These are phyloP conservation scores for Aphaenogaster ashmeadi DNA, from an alignment of 1,140 invertebrate genomes.

Conservation along the genomic window DNA sequence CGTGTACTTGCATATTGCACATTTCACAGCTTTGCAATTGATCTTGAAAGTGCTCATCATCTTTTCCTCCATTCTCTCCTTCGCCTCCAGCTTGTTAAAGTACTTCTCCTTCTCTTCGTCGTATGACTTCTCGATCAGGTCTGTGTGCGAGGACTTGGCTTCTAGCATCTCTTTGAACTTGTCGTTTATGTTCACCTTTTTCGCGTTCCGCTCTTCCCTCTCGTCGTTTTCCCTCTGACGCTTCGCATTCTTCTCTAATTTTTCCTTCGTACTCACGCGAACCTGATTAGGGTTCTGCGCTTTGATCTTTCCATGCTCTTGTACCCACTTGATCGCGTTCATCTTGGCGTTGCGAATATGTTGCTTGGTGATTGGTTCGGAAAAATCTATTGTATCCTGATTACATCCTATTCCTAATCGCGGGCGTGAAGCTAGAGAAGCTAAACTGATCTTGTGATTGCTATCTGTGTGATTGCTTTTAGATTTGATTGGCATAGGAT, in stretches of 20 bases:
- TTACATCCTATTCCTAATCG: slow-evolving; percentile 83
- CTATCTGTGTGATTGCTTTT: neutral
- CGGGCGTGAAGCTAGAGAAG: slow-evolving; percentile 64
- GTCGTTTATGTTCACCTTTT: slow-evolving; percentile 87
- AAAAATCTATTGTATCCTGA: slow-evolving; percentile 89
- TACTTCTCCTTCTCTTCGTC: slow-evolving; percentile 94
- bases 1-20: slow-evolving; percentile 96
- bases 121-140: slow-evolving; percentile 92
- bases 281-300: slow-evolving; percentile 91
- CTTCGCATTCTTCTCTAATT: slow-evolving; percentile 87
- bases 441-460: neutral
- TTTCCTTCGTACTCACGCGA: slow-evolving; percentile 87
- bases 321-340: slow-evolving; percentile 91
- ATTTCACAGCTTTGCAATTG: slow-evolving; percentile 95
- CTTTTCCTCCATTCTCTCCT: slow-evolving; percentile 97
- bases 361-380: slow-evolving; percentile 88
- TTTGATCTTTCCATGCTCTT: slow-evolving; percentile 90
- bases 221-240: slow-evolving; percentile 85
- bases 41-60: slow-evolving; percentile 95
- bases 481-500: slow-evolving; percentile 1
- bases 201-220: slow-evolving; percentile 85
- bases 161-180: slow-evolving; percentile 94
- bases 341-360: slow-evolving; percentile 89
- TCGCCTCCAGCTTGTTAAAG: slow-evolving; percentile 95
- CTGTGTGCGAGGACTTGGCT: slow-evolving; percentile 92